Evolutionary conservation across 1,140 invertebrate species (phyloP).

Genomic region (Metopolophium dirhodum): DNA sequence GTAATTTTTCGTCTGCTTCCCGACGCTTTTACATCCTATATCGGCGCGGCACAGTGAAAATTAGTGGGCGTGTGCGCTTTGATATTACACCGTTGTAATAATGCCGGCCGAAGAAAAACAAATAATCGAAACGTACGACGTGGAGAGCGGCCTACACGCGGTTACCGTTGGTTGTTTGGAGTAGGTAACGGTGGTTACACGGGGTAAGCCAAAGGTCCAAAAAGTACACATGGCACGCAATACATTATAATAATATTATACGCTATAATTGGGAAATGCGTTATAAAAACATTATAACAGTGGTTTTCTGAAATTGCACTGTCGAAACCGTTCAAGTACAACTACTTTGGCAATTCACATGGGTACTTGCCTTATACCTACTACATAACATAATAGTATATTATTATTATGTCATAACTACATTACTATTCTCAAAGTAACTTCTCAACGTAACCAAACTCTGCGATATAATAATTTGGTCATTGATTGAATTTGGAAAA

Average conservation of each 20-base stretch:
- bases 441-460: neutral
- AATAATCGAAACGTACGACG: neutral
- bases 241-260: neutral
- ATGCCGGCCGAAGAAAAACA: neutral
- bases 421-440: neutral
- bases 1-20: constrained; percentile 33
- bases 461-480: neutral
- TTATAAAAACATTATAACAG: neutral
- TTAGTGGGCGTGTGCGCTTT: neutral
- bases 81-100: neutral
- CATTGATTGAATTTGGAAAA: no score
- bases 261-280: neutral
- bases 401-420: neutral
- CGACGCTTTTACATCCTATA: neutral
- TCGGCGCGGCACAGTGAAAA: neutral
- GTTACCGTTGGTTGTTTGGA: neutral
- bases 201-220: neutral
- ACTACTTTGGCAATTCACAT: neutral
- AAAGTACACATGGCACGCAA: neutral
- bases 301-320: neutral
- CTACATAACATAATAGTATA: no score
- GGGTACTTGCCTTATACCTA: neutral
- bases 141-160: neutral
- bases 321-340: neutral
- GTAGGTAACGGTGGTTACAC: neutral